Base-by-base conservation (phyloP, 2,113 vertebrate species). In the Burhinus bistriatus region DNA sequence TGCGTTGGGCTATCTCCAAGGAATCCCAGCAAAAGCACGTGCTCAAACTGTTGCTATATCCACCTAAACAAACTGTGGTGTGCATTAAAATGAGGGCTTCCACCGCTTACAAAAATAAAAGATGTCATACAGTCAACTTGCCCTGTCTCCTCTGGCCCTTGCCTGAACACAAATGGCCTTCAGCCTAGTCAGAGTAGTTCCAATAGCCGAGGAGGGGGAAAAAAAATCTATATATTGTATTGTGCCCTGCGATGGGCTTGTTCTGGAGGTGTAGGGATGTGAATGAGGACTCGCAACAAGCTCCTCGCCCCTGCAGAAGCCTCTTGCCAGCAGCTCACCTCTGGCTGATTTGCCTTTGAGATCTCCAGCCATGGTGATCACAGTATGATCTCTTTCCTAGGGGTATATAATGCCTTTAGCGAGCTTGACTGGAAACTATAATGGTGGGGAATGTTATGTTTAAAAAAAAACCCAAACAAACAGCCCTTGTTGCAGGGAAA, bases 281-380 rank as follows among this genome's bases (percentile, higher is more conserved):
- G n/a, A 80, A 13, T 2, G 32, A 49, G 36, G 45, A 22, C 27
- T n/a, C 9, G 1, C 26, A 14, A 22, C 3, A 2, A 52, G 38
- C 83, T 87, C 49, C 68, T 61, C 20, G 22, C 55, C 68, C 47
- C 69, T 15, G 2, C 38, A 16, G 45, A 49, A 55, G 7, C n/a
- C 47, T 79, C 66, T 42, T 49, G n/a, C 59, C 73, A 25, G 22
- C 47, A 55, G 58, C 57, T 34, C n/a, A 3, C 25, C 38, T 18
- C 38, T 27, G 20, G 17, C 19, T 34, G 45, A 51, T 29, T 29
- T 16, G 7, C n/a, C 58, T 49, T 57, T 36, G 58, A 45, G 45
- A 38, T 44, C 47, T 29, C 36, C 44, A 51, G 49, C 36, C 32
- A 8, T 0, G 1, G 36, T 9, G 36, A 4, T n/a, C n/a, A 7